Percentiles rank a stretch among this genome's conserved stretches.
Evolutionary conservation across 1,140 invertebrate genomes (phyloP).

Genomic region (Ceratoteleas bidentatus): DNA sequence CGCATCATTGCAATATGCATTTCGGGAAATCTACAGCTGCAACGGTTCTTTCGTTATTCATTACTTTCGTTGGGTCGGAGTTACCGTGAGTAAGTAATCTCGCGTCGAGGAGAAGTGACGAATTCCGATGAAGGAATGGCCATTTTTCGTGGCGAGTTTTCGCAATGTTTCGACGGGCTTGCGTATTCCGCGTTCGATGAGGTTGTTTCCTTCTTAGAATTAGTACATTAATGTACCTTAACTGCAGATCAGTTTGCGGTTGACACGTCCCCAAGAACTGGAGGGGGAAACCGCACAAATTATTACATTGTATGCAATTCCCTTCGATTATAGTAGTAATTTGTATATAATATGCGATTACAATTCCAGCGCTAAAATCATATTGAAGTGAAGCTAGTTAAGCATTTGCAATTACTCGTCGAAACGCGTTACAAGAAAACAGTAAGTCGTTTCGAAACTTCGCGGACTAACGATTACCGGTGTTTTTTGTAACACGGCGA

Average conservation of each 20-base stretch:
- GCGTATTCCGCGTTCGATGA: not conserved
- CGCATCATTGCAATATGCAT: no score
- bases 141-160: no score
- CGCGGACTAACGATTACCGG: no score
- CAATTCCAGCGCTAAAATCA: slow-evolving; percentile 19
- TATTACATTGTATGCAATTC: slow-evolving; percentile 54
- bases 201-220: slow-evolving; percentile 9
- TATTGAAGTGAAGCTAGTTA: slow-evolving; percentile 23
- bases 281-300: slow-evolving; percentile 45
- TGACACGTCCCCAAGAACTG: slow-evolving; percentile 26
- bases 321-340: slow-evolving; percentile 39
- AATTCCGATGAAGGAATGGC: no score
- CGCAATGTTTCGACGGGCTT: no score
- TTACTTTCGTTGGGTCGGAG: no score
- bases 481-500: no score
- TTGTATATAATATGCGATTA: slow-evolving; percentile 37
- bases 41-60: not conserved
- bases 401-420: not conserved
- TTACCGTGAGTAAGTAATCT: no score
- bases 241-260: slow-evolving; percentile 53
- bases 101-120: not conserved
- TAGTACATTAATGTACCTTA: slow-evolving; percentile 43
- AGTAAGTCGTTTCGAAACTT: not conserved
- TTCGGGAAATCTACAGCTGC: no score
- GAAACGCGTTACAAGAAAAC: no score